Percentiles rank a stretch among this genome's conserved stretches.
These are phyloP conservation scores for Serranus cabrilla DNA, from an alignment of 2,797 vertebrate genomes.

Conservation along the genomic window DNA sequence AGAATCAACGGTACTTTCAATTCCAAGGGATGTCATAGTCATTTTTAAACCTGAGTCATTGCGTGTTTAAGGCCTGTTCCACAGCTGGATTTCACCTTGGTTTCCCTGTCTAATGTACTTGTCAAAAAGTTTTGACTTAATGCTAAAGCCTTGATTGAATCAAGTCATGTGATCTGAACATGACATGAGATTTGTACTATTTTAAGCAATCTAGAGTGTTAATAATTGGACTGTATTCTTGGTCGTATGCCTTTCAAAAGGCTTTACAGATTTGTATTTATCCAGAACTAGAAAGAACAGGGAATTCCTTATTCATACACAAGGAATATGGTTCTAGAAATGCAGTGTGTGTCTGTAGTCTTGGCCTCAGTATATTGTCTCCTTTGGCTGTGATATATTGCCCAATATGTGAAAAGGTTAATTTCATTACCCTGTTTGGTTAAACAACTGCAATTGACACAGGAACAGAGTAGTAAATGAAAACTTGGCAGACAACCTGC, in stretches of 20 bases:
- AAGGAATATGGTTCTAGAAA: background rate
- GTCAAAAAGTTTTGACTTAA: no score
- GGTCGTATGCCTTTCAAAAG: no score
- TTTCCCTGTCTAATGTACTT: background rate
- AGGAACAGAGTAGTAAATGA: slow-evolving; percentile 39
- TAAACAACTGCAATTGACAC: slow-evolving; percentile 67
- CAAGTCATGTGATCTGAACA: background rate
- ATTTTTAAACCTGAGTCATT: background rate
- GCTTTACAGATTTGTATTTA: no score
- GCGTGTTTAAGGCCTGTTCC: background rate
- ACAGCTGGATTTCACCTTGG: background rate
- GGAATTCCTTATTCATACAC: no score
- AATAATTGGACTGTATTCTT: no score
- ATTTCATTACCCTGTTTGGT: slow-evolving; percentile 75
- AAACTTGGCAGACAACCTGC: slow-evolving; percentile 58
- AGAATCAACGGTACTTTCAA: background rate
- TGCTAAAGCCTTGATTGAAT: no score
- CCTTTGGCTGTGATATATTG: slow-evolving; percentile 55
- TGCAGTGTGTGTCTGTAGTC: background rate
- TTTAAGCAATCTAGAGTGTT: no score
- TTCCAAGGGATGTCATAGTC: background rate
- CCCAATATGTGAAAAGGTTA: slow-evolving; percentile 67
- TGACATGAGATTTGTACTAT: background rate
- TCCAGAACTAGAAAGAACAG: no score
- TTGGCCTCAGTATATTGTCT: slow-evolving; percentile 19